Percentiles rank a stretch among this genome's conserved stretches.
Evolutionary conservation across 2,797 vertebrate species (phyloP).

Genomic region (Crenuchus spilurus): DNA sequence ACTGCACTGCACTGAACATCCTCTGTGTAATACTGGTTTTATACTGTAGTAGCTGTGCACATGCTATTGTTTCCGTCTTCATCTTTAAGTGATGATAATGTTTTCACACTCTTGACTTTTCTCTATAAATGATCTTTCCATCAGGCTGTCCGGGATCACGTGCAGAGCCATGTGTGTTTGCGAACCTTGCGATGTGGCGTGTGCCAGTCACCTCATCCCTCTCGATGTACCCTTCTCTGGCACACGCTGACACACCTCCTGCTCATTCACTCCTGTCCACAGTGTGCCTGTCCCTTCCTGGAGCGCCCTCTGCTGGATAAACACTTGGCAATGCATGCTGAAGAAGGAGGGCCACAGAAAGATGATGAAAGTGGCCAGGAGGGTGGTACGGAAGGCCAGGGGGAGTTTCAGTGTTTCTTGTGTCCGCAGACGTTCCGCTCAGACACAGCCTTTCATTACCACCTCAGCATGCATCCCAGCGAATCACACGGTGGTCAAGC

Average conservation of each 20-base stretch:
- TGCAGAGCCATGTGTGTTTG: conserved; percentile 85
- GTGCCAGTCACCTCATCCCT: conserved; percentile 86
- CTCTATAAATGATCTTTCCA: background rate
- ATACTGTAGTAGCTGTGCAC: no score
- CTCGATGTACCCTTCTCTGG: conserved; percentile 91
- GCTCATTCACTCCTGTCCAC: conserved; percentile 88
- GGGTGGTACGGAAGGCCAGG: conserved; percentile 58
- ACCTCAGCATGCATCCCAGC: conserved; percentile 86
- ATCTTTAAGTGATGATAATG: background rate
- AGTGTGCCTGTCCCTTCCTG: conserved; percentile 86
- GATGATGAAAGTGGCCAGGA: conserved; percentile 56
- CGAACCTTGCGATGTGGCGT: conserved; percentile 86
- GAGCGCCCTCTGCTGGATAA: conserved; percentile 77
- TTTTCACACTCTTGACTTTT: background rate
- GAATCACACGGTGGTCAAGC: conserved; percentile 60
- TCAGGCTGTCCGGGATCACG: conserved; percentile 84
- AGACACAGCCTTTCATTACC: conserved; percentile 86
- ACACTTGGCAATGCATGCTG: conserved; percentile 83
- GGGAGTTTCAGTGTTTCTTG: conserved; percentile 87
- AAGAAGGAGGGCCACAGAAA: conserved; percentile 74
- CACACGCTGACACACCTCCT: conserved; percentile 88
- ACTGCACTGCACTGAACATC: no score
- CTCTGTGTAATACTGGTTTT: no score
- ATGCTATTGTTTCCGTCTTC: no score
- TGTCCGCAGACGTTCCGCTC: conserved; percentile 90